Percentiles rank a stretch among this genome's conserved stretches.
phyloP scores from a whole-genome alignment of 2,797 vertebrate species.

The Poeciliopsis turneri region DNA sequence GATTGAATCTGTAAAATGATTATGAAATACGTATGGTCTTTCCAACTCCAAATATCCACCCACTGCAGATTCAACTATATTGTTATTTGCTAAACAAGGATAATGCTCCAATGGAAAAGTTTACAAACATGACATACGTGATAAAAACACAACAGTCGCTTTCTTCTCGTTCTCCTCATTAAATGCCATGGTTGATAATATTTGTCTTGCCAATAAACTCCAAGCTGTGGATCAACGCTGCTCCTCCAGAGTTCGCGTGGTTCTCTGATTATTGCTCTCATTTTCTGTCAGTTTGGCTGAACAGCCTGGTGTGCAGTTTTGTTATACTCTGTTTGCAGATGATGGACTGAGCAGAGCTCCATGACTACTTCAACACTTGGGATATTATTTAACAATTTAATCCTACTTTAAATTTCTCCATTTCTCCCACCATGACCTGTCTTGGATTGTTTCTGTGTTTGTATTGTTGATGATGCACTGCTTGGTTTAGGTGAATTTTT shows the following conservation, averaged over 20 bases:
- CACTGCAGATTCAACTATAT: neutral
- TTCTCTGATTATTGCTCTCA: neutral
- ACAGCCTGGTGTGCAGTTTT: neutral
- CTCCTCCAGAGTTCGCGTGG: neutral
- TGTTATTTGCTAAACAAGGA: neutral
- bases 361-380: neutral
- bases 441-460: conserved; percentile 48
- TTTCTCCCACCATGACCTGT: conserved; percentile 32
- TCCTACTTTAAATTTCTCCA: neutral
- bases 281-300: neutral
- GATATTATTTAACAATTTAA: neutral
- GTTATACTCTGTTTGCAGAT: neutral
- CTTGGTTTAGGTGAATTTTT: too few relatives aligned
- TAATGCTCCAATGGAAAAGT: neutral
- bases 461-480: too few relatives aligned
- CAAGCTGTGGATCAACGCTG: neutral
- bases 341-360: neutral
- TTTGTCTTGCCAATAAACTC: neutral
- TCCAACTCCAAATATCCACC: neutral
- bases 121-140: neutral
- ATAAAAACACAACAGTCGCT: neutral
- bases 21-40: neutral
- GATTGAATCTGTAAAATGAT: neutral
- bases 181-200: neutral
- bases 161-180: neutral